phyloP scores from a whole-genome alignment of 2,113 vertebrate species.

The Cololabis saira region DNA sequence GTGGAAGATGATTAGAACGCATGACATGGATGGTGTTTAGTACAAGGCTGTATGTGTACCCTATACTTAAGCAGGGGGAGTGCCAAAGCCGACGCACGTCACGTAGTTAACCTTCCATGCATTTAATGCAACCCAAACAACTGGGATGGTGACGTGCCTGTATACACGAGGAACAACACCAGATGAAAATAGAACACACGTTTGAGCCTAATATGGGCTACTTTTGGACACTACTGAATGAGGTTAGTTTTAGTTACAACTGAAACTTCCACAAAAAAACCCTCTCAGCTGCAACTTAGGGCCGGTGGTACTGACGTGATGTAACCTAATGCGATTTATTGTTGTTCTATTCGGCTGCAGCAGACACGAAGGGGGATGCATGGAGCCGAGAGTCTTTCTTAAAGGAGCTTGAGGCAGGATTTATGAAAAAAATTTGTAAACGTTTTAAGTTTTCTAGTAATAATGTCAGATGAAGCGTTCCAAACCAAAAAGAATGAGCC shows the following conservation, averaged over 20 bases:
- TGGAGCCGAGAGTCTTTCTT: too few relatives aligned
- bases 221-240: background rate
- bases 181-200: background rate
- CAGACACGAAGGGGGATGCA: too few relatives aligned
- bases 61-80: constrained; percentile 3
- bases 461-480: too few relatives aligned
- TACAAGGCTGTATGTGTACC: background rate
- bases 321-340: constrained; percentile 30
- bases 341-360: constrained; percentile 2
- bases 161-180: background rate
- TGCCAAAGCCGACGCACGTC: background rate
- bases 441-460: too few relatives aligned
- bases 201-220: too few relatives aligned
- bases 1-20: constrained; percentile 25
- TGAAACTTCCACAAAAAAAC: background rate
- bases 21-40: constrained; percentile 6
- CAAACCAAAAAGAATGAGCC: too few relatives aligned
- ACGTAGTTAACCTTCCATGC: background rate
- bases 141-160: background rate
- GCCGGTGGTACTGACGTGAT: background rate
- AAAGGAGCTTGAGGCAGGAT: too few relatives aligned
- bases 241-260: background rate
- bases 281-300: background rate
- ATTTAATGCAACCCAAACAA: background rate
- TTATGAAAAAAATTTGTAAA: too few relatives aligned